Evolutionary conservation across 2,888 invertebrate species (phyloP).

Genomic region (Drosophila putrida): DNA sequence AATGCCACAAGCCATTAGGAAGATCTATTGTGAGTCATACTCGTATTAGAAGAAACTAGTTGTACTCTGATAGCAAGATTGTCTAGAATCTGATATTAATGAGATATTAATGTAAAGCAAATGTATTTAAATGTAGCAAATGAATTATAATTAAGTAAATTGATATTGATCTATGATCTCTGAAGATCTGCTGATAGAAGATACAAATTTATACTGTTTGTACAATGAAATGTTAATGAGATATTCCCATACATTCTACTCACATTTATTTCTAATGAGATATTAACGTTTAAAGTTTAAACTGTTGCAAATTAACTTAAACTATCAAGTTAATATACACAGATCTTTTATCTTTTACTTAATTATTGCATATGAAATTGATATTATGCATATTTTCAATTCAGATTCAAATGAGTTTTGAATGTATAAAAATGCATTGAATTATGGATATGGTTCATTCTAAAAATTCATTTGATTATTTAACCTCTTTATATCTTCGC

Average conservation of each 20-base stretch:
- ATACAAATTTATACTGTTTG: neutral
- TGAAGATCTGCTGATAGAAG: neutral
- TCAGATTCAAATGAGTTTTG: neutral
- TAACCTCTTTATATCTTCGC: neutral
- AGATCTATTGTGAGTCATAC: conserved; percentile 18
- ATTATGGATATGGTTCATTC: neutral
- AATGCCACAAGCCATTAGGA: conserved; percentile 2
- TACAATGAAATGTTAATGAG: neutral
- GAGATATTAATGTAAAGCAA: conserved; percentile 4
- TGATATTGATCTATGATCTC: conserved; percentile 2
- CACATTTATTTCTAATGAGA: neutral
- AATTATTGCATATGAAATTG: neutral
- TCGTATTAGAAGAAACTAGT: neutral
- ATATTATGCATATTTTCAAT: neutral
- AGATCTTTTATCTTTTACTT: conserved; percentile 1
- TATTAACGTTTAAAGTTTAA: conserved; percentile 2
- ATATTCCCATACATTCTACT: neutral
- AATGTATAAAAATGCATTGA: neutral
- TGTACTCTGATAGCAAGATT: neutral
- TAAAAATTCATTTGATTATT: neutral
- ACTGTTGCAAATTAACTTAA: neutral
- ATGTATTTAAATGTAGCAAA: conserved; percentile 1
- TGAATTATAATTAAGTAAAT: neutral
- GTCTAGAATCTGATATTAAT: conserved; percentile 6
- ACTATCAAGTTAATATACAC: neutral